phyloP scores from a whole-genome alignment of 1,140 invertebrate species.

The Tetraneura akinire region DNA sequence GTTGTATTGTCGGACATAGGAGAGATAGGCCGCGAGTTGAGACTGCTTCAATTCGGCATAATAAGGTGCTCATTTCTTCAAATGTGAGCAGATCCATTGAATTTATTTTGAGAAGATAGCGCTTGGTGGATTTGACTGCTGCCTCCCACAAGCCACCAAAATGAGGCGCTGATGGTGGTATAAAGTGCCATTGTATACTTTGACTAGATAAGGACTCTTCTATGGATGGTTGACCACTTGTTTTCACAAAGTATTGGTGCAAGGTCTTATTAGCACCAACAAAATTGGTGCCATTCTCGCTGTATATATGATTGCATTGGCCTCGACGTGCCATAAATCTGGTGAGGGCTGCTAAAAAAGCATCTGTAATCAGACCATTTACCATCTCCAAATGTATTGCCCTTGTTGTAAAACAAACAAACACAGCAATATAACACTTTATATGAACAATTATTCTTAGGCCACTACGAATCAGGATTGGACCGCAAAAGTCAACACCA shows the following conservation, averaged over 20 bases:
- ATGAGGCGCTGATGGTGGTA: no score
- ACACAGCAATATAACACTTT: background rate
- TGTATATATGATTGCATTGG: no score
- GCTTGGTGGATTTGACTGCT: background rate
- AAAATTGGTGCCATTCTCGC: no score
- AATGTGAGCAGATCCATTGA: background rate
- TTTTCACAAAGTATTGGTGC: no score
- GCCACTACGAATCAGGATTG: background rate
- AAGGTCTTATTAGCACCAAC: no score
- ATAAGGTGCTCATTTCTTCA: background rate
- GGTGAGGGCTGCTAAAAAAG: background rate
- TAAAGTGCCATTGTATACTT: no score
- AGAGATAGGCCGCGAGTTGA: conserved; percentile 56
- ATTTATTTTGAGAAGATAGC: background rate
- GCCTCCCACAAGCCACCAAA: no score
- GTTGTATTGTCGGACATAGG: conserved; percentile 54
- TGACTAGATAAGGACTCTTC: no score
- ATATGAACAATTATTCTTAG: background rate
- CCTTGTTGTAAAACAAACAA: background rate
- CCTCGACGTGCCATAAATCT: no score
- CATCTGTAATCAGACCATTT: background rate
- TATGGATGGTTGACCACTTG: no score
- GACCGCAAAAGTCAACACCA: conserved; percentile 10
- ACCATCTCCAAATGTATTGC: conserved; percentile 4
- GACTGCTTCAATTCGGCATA: background rate